A percentile compares a stretch with the other conserved stretches of the same genome.
phyloP scores from a whole-genome alignment of 1,140 invertebrate species.

The Caerostris darwini region DNA sequence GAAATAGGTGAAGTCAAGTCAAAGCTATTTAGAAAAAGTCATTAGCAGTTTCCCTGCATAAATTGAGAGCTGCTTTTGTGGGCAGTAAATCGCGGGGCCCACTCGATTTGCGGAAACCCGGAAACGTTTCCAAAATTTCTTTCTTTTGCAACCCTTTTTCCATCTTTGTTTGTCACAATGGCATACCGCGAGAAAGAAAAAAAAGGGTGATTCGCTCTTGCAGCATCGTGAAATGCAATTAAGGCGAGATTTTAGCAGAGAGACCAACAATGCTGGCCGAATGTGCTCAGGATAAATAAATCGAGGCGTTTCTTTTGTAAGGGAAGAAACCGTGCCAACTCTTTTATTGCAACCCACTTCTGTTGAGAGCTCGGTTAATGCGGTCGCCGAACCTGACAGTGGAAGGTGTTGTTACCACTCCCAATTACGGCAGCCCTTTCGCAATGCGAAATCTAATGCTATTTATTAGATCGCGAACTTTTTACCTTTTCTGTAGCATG shows the following conservation, averaged over 20 bases:
- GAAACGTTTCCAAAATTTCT: neutral
- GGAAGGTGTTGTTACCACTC: conserved; percentile 8
- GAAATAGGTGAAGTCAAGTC: too few species aligned
- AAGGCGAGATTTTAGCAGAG: neutral
- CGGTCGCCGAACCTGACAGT: conserved; percentile 56
- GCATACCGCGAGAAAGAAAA: too few species aligned
- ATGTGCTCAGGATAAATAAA: neutral
- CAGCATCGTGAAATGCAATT: neutral
- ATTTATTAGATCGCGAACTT: neutral
- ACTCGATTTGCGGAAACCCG: conserved; percentile 13
- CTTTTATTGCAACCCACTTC: conserved; percentile 69
- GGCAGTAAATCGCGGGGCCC: neutral
- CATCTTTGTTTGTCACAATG: neutral
- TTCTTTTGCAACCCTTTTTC: neutral
- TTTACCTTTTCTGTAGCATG: too few species aligned
- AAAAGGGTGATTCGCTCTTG: neutral
- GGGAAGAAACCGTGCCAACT: conserved; percentile 26
- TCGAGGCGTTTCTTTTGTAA: conserved; percentile 52
- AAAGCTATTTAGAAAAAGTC: too few species aligned
- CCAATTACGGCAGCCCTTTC: neutral
- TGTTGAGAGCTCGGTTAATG: neutral
- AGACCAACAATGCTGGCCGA: neutral
- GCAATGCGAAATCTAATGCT: neutral
- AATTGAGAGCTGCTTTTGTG: neutral
- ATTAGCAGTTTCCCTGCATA: too few species aligned